These are phyloP conservation scores for Eufriesea mexicana DNA, from an alignment of 1,140 invertebrate genomes.

Conservation along the genomic window DNA sequence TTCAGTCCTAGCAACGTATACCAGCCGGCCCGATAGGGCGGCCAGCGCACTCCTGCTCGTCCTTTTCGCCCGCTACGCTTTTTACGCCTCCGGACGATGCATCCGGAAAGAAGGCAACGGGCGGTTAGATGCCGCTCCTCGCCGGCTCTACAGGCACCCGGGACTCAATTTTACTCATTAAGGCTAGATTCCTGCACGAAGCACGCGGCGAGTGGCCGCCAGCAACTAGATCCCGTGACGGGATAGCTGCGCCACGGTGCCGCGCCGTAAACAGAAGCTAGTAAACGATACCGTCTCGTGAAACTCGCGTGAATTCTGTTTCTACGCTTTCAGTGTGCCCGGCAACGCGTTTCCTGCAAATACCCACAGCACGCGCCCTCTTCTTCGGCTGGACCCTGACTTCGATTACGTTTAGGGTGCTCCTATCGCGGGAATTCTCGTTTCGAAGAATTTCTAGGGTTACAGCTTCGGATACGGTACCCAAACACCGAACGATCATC, in stretches of 20 bases:
- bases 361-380: constrained; percentile 11
- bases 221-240: constrained; percentile 74
- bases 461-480: no score
- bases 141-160: constrained; percentile 39
- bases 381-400: not conserved
- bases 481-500: no score
- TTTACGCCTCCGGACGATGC: constrained; percentile 40
- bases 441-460: no score
- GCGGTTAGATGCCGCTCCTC: constrained; percentile 29
- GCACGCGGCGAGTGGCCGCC: constrained; percentile 58
- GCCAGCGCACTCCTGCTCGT: not conserved
- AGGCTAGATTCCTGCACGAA: constrained; percentile 81
- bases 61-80: constrained; percentile 28
- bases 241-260: constrained; percentile 68
- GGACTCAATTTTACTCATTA: constrained; percentile 81
- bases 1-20: constrained; percentile 33
- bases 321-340: not conserved
- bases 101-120: constrained; percentile 40
- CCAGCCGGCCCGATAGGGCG: not conserved
- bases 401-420: no score
- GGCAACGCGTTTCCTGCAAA: not conserved
- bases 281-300: constrained; percentile 52
- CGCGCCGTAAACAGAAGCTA: constrained; percentile 45
- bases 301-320: constrained; percentile 49
- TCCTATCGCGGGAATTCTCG: no score